Evolutionary conservation across 1,140 invertebrate genomes (phyloP), one percentile per base, ranked within the genome.

Genomic region (Dendrolimus kikuchii): DNA sequence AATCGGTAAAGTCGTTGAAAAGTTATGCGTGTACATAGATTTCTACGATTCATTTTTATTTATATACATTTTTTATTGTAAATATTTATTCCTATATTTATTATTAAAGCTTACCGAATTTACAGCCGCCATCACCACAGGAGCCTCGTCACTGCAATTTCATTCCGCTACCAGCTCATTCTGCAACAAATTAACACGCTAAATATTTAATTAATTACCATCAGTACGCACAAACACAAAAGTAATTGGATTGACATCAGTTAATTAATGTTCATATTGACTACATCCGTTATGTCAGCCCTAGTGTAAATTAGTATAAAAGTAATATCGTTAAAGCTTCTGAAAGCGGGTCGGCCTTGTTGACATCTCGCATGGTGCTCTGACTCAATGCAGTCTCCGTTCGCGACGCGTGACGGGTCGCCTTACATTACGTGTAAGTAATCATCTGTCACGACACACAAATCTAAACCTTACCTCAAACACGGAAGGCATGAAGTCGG

Each of bases 311-410:
- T 81, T 75, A 75, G 69, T 68, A 69, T 60, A 76, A 73, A 77
- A 74, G 75, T 68, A 76, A 79, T 81, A 76, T 71, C 71, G 66
- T 71, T 68, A 77, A 77, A 68, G 68, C 59, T 64, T 67, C 58
- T 57, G 56, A 74, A 72, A 69, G 62, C 65, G 64, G 69, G 59
- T 66, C 69, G 71, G 64, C 71, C 73, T 77, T 77, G 77, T 84
- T 81, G 77, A 84, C 75, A 78, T 74, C 63, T 74, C 60, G 60
- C 68, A 53, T 68, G 23, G 50, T 51, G 63, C 60, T 68, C 71
- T 81, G 75, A 81, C 75, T 81, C 77, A 81, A 70, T 74, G 73
- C 80, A 77, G 72, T 77, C 78, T 79, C 73, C 62, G 55, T 45
- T 42, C 51, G 46, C 49, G 60, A 40, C 43, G 43, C 39, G 43